Base-by-base conservation (phyloP, 2,113 vertebrate species). In the Lepus americanus region DNA sequence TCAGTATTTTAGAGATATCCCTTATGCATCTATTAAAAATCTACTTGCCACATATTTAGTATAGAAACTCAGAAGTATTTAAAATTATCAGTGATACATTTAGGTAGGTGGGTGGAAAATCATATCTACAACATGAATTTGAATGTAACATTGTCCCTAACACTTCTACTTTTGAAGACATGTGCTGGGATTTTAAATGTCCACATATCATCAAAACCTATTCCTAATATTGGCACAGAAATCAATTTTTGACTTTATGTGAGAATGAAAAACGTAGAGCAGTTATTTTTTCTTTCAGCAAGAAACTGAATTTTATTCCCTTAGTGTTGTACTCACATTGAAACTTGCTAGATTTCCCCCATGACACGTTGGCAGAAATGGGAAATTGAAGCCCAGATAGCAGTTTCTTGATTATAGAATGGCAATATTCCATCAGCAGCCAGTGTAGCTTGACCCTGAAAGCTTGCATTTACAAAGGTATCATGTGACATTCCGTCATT, bases 221-320 rank as follows among this genome's bases (percentile, higher is more conserved):
- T 84, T 77, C 69, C 36, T 93, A 53, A 89, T 36, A 36, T 59
- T 77, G 36, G 31, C 87, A 95, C 29, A 90, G 92, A 59, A 81
- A 93, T 92, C n/a, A 9, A 67, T 78, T 94, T 95, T n/a, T 95
- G 39, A 91, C 22, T 81, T 89, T 67, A 23, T 39, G 31, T 87
- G 44, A 95, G 36, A 14, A 20, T 67, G 87, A 89, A 86, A 64
- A 87, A 95, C 88, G 74, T 51, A 69, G 6, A 95, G 36, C 23
- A n/a, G 16, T 63, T 93, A 83, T 72, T 83, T 92, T 64, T 82
- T 5, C 53, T 94, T 92, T 93, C 61, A 51, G 19, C 29, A 72
- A 88, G 49, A 1, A 1, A 39, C 10, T 83, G 33, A 90, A 79
- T 31, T 74, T 95, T 51, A 79, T 33, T 22, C n/a, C 22, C 14